Evolutionary conservation across 2,113 vertebrate genomes (phyloP).

Genomic region (Catagonus wagneri): DNA sequence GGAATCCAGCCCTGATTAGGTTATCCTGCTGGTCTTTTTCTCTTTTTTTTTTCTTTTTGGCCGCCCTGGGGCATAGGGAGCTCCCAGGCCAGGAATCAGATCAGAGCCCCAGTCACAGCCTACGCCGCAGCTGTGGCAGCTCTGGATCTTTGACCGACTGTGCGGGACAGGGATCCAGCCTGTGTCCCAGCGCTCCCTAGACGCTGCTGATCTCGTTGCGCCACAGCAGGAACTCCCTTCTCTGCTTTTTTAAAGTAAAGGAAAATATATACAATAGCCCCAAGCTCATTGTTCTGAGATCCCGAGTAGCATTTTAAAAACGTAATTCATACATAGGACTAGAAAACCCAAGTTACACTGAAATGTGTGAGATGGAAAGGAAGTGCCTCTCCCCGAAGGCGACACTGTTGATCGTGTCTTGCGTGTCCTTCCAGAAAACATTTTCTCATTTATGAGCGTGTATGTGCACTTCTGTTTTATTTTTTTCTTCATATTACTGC

Average conservation of each 20-base stretch:
- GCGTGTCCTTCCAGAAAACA: background rate
- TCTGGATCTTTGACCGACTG: too few species aligned
- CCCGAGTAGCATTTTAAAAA: background rate
- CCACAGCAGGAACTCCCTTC: too few species aligned
- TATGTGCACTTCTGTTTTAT: background rate
- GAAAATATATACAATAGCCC: background rate
- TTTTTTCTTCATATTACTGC: too few species aligned
- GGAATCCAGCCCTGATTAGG: background rate
- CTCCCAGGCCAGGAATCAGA: too few species aligned
- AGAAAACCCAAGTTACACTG: background rate
- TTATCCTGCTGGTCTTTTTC: background rate
- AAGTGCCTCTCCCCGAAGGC: too few species aligned
- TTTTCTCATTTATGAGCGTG: background rate
- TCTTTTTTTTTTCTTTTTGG: background rate
- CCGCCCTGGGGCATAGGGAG: too few species aligned
- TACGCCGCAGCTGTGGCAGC: too few species aligned
- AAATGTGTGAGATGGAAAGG: background rate
- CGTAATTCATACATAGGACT: background rate
- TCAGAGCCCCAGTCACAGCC: too few species aligned
- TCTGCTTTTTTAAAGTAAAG: background rate
- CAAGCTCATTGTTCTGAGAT: background rate
- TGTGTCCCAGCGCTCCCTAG: too few species aligned
- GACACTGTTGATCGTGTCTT: too few species aligned
- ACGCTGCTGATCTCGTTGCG: too few species aligned
- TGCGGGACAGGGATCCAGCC: too few species aligned